phyloP scores from a whole-genome alignment of 2,888 invertebrate species.

The Megalurothrips usitatus region DNA sequence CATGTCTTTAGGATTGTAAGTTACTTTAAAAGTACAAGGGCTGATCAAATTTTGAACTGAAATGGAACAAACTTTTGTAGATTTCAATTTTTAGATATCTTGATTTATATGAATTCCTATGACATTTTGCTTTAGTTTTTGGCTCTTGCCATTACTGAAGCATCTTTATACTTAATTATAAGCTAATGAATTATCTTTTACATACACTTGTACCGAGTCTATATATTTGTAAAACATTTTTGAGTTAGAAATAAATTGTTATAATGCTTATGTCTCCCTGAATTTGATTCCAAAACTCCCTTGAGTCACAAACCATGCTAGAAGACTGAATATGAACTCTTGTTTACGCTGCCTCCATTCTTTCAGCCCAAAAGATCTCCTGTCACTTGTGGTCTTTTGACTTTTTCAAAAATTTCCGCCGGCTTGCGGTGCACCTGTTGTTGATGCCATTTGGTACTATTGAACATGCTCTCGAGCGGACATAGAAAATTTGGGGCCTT shows the following conservation, averaged over 20 bases:
- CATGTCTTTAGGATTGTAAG: no score
- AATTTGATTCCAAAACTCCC: no score
- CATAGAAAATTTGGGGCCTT: no score
- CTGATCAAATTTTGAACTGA: background rate
- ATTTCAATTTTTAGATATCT: background rate
- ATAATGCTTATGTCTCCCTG: background rate
- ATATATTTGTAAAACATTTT: background rate
- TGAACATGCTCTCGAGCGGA: no score
- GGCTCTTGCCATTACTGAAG: background rate
- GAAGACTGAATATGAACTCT: background rate
- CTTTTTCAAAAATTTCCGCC: background rate
- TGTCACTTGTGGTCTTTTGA: no score
- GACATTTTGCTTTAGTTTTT: background rate
- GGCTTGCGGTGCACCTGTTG: background rate
- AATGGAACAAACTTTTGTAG: background rate
- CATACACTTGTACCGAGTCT: conserved; percentile 5
- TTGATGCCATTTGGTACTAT: no score
- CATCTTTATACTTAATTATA: background rate
- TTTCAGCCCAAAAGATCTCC: background rate
- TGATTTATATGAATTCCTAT: background rate
- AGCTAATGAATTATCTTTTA: background rate
- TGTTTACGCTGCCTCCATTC: background rate
- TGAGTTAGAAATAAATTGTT: conserved; percentile 15
- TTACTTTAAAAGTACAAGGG: background rate
- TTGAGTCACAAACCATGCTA: background rate